Base-by-base conservation (phyloP, 2,888 invertebrate genomes). In the Drosophila subquinaria region DNA sequence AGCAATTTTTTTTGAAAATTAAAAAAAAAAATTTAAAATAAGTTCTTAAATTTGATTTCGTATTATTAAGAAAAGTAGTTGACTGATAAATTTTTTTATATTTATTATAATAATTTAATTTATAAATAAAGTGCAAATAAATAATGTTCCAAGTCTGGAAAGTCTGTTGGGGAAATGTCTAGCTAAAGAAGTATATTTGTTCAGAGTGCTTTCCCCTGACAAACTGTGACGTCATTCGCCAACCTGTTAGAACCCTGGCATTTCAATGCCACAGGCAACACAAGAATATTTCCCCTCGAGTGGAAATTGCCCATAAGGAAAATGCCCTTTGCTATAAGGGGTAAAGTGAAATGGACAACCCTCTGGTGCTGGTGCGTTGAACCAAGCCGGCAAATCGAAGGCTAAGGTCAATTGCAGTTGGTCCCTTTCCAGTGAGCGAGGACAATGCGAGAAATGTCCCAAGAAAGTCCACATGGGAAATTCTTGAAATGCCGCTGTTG, bases 341-440 rank as follows among this genome's bases (percentile, higher is more conserved):
- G 17, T 13, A 70, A 51, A 61, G 62, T 53, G 33, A 27, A 20
- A 23, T 23, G 47, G 47, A 51, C 68, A 69, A 76, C 72, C 80
- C 83, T 62, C 70, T 48, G 38, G 27, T 27, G 55, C 61, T 69
- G 63, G 76, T 82, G 78, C 84, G 73, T 80, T 85, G 81, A 88
- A 88, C 88, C 64, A 77, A 77, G 64, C 90, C 88, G 90, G 89
- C 85, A 75, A 73, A 71, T 70, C 76, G 88, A 89, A 90, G 90
- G 90, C 90, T 89, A 90, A 90, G 90, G 90, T 90, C 89, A 90
- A 75, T 69, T 85, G 85, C 87, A 88, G 62, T 80, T 66, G 50
- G 51, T 52, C 27, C 43, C 38, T 84, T 84, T 87, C 84, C 88
- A 85, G 81, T 82, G 80, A 81, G 86, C 80, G 17, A 20, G 40